Percentiles rank a stretch among this genome's conserved stretches.
phyloP scores from a whole-genome alignment of 2,113 vertebrate species.

The Jaculus jaculus region DNA sequence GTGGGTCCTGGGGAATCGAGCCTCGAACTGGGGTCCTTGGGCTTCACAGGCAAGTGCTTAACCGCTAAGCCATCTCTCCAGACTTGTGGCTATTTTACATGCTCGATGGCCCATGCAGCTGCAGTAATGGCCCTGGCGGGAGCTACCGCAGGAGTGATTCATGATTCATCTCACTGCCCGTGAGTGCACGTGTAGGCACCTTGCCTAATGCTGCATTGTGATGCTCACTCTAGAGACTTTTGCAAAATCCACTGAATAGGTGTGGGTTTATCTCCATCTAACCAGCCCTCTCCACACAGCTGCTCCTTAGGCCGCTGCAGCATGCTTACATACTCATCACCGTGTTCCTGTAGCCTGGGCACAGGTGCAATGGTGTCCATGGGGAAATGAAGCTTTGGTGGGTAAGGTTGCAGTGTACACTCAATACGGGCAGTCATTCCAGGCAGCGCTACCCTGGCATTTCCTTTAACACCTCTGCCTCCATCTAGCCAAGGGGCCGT shows the following conservation, averaged over 20 bases:
- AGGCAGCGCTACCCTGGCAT: conserved; percentile 95
- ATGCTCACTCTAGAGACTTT: conserved; percentile 92
- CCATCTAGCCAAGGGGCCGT: conserved; percentile 96
- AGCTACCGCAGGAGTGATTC: conserved; percentile 98
- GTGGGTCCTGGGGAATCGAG: too few relatives aligned
- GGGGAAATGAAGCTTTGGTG: conserved; percentile 98
- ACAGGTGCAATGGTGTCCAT: conserved; percentile 99
- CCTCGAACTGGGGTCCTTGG: too few relatives aligned
- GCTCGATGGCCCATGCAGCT: conserved; percentile 95
- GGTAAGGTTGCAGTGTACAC: conserved; percentile 96
- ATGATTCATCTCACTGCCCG: conserved; percentile 97
- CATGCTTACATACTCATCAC: conserved; percentile 95
- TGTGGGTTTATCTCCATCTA: conserved; percentile 96
- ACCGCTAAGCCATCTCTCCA: too few relatives aligned
- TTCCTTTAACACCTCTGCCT: conserved; percentile 98
- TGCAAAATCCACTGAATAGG: conserved; percentile 99
- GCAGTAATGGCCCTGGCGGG: conserved; percentile 98
- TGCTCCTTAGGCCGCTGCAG: conserved; percentile 97
- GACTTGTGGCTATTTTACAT: conserved; percentile 99
- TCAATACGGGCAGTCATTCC: conserved; percentile 98
- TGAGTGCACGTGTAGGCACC: conserved; percentile 97
- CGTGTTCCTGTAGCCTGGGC: conserved; percentile 97
- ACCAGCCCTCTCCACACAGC: conserved; percentile 93
- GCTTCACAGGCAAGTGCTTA: too few relatives aligned
- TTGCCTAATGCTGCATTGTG: conserved; percentile 94